Conservation (phyloP, 2,113 vertebrate genomes). For the Abramis brama region DNA sequence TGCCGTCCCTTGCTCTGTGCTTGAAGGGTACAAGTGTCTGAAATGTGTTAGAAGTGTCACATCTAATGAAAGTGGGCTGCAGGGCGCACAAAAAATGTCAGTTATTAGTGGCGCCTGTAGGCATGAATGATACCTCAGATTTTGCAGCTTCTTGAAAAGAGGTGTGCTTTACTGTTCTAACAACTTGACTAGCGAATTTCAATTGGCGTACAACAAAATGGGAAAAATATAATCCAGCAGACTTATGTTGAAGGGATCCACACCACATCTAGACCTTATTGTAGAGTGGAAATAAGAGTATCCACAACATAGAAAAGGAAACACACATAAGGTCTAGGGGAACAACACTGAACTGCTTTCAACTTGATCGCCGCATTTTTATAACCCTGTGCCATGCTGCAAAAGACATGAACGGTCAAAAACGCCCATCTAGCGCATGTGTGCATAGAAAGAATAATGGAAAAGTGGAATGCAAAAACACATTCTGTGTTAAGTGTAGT, state of each 20-base stretch:
- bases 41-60: constrained; percentile 27
- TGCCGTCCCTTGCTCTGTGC: constrained; percentile 12
- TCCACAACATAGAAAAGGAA: too few relatives aligned
- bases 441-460: not conserved
- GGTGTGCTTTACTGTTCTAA: not conserved
- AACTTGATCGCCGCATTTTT: not conserved
- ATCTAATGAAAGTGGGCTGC: constrained; percentile 29
- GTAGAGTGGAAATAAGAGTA: not conserved
- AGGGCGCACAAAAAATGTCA: not conserved
- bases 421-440: not conserved
- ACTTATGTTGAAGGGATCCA: not conserved
- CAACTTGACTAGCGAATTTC: not conserved
- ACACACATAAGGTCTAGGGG: too few relatives aligned
- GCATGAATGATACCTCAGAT: not conserved
- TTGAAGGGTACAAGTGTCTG: not conserved
- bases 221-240: not conserved
- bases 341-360: not conserved
- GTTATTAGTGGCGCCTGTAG: not conserved
- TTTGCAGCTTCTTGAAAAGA: not conserved
- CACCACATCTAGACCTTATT: not conserved
- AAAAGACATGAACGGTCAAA: not conserved
- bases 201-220: not conserved
- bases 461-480: not conserved
- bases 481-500: too few relatives aligned
- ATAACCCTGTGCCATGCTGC: not conserved